A percentile compares a stretch with the other conserved stretches of the same genome.
phyloP scores from a whole-genome alignment of 2,888 invertebrate genomes.

The Dioctria linearis region DNA sequence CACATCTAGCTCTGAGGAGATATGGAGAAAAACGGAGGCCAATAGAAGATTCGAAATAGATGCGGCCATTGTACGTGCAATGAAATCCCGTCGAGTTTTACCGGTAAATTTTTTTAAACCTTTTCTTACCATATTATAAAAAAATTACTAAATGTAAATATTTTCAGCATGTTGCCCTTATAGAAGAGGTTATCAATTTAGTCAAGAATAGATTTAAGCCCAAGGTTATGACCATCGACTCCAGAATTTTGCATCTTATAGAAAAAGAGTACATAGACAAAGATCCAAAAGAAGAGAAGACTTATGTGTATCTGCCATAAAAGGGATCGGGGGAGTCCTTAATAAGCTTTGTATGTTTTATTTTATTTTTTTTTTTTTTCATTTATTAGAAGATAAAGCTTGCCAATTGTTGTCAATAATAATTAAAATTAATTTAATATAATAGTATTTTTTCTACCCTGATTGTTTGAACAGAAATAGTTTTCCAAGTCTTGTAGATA shows the following conservation, averaged over 20 bases:
- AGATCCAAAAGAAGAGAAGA: background rate
- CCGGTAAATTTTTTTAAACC: background rate
- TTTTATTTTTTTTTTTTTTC: too few species aligned
- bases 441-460: too few species aligned
- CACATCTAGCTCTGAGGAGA: background rate
- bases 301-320: background rate
- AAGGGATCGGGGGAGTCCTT: too few species aligned
- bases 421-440: too few species aligned
- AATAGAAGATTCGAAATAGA: conserved; percentile 12
- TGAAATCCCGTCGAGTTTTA: conserved; percentile 4
- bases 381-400: too few species aligned
- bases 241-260: background rate
- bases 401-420: too few species aligned
- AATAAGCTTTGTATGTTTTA: too few species aligned
- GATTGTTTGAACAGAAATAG: too few species aligned
- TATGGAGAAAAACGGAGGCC: background rate
- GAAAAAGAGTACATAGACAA: conserved; percentile 7
- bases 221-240: background rate
- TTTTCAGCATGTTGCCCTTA: background rate
- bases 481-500: too few species aligned
- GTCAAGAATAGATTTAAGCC: conserved; percentile 17
- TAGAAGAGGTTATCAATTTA: background rate
- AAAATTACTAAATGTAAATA: background rate
- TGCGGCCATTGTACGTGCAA: conserved; percentile 7
- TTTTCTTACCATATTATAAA: background rate